Conservation (phyloP, 2,113 vertebrate genomes). For the Myanophis thanlyinensis region DNA sequence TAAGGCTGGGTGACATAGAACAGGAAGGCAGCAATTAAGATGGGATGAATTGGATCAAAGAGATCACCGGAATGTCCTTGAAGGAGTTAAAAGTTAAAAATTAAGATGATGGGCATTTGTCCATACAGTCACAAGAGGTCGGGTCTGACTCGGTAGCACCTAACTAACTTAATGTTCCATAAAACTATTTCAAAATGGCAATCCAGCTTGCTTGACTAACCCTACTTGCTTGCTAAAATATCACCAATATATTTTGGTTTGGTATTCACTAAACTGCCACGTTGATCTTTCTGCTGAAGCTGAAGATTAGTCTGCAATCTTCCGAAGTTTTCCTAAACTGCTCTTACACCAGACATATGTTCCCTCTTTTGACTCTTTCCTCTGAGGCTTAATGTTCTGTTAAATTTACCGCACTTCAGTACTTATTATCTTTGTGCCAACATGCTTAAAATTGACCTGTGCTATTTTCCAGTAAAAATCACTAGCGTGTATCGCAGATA, state of each 20-base stretch:
- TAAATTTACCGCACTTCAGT: slow-evolving; percentile 28
- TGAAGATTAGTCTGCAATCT: slow-evolving; percentile 55
- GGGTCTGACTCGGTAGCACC: neutral
- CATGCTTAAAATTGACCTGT: slow-evolving; percentile 34
- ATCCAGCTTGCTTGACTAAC: neutral
- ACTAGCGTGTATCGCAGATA: neutral
- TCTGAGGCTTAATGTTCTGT: slow-evolving; percentile 46
- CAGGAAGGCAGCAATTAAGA: neutral
- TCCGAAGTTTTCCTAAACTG: slow-evolving; percentile 47
- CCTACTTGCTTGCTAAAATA: slow-evolving; percentile 7
- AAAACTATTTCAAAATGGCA: neutral
- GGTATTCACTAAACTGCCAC: slow-evolving; percentile 47
- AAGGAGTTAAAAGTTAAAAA: neutral
- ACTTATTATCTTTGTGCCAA: slow-evolving; percentile 24
- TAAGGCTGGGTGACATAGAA: neutral
- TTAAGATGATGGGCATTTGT: neutral
- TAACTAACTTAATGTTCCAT: neutral
- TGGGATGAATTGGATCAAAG: neutral
- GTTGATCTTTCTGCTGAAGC: slow-evolving; percentile 49
- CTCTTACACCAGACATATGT: slow-evolving; percentile 44
- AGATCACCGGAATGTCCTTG: neutral
- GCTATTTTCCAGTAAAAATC: slow-evolving; percentile 22
- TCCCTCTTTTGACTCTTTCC: slow-evolving; percentile 36
- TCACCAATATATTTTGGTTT: slow-evolving; percentile 35
- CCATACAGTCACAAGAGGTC: neutral